Conservation (phyloP, 2,888 invertebrate genomes). For the Synergus itoensis region DNA sequence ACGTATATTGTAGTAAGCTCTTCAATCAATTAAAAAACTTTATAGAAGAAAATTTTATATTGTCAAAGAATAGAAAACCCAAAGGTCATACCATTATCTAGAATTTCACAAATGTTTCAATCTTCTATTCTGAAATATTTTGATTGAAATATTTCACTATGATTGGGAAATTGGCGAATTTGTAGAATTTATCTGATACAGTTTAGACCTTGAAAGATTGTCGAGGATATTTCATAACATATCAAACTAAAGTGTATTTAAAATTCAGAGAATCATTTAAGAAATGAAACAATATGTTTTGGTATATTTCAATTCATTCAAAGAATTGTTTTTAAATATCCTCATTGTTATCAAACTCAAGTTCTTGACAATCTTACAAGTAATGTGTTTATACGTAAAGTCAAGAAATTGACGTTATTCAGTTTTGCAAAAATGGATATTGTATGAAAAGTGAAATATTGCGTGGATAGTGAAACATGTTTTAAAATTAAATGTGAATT, state of each 20-base stretch:
- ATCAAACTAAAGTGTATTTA: neutral
- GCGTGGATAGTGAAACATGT: neutral
- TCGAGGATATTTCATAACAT: neutral
- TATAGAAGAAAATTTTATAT: too few relatives aligned
- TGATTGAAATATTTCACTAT: neutral
- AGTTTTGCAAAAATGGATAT: too few relatives aligned
- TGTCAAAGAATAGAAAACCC: too few relatives aligned
- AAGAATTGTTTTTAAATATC: neutral
- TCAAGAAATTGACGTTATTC: too few relatives aligned
- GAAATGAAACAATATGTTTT: slow-evolving; percentile 1
- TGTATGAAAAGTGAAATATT: neutral
- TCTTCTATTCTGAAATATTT: neutral
- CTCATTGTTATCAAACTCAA: neutral
- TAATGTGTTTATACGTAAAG: too few relatives aligned
- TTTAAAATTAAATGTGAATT: neutral
- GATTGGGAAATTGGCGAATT: neutral
- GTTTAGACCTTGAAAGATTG: neutral
- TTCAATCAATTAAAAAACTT: too few relatives aligned
- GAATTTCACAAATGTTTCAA: too few relatives aligned
- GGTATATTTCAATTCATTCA: neutral
- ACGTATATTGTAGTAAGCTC: too few relatives aligned
- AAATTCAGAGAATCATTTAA: slow-evolving; percentile 2
- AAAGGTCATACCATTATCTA: too few relatives aligned
- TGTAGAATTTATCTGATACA: neutral
- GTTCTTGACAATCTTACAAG: neutral